Evolutionary conservation across 2,113 vertebrate species (phyloP).

Genomic region (Anthoscopus minutus): DNA sequence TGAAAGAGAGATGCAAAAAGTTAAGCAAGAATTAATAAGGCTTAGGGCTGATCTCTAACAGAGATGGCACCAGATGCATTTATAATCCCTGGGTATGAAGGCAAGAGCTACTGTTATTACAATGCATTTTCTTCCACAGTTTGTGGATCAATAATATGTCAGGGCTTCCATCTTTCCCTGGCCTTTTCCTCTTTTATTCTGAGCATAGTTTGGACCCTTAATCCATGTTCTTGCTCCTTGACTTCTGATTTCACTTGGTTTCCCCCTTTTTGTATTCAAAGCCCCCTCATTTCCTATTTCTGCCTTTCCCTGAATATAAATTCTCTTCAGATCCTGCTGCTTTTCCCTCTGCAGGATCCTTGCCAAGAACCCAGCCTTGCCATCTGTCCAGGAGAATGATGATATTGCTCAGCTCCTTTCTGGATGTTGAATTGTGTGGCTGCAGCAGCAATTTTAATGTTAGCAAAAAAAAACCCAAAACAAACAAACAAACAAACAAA

Average conservation of each 20-base stretch:
- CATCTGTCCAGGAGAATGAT: slow-evolving; percentile 29
- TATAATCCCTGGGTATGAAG: not conserved
- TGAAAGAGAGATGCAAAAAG: not conserved
- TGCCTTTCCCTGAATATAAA: not conserved
- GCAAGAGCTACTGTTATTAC: not conserved
- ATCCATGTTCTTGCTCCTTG: not conserved
- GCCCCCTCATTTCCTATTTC: not conserved
- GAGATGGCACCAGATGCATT: not conserved
- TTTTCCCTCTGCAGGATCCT: not conserved
- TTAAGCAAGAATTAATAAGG: not conserved
- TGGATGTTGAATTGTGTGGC: not conserved
- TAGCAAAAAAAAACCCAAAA: not conserved
- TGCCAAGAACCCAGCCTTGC: slow-evolving; percentile 30
- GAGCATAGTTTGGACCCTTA: not conserved
- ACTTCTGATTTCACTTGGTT: not conserved
- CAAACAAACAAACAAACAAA: not conserved
- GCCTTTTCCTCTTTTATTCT: not conserved
- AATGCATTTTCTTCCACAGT: not conserved
- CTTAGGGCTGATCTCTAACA: not conserved
- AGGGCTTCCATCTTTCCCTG: not conserved
- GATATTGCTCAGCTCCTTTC: slow-evolving; percentile 16
- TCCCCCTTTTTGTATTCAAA: not conserved
- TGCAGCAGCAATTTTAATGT: not conserved
- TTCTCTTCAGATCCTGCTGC: not conserved
- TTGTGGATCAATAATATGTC: not conserved